Base-by-base conservation (phyloP, 1,140 invertebrate genomes). In the Harpegnathos saltator region DNA sequence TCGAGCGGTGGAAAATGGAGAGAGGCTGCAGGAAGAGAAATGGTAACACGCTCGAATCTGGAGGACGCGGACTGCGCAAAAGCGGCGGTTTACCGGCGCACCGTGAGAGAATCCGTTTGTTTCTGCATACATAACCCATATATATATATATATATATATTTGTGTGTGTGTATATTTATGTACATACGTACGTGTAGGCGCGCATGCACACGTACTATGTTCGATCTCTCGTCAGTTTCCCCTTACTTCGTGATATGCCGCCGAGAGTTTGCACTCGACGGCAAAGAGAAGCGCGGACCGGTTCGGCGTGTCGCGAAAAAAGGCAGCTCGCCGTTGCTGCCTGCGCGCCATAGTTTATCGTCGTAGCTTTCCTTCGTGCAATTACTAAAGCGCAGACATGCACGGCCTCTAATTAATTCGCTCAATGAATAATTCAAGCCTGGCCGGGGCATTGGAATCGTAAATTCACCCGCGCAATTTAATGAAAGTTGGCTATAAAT, bases 381-480 rank as follows among this genome's bases (percentile, higher is more conserved):
- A 66, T 77, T 69, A 71, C 75, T 33, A 59, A 80, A 68, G 50
- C 61, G 44, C 3, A 66, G 33, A 54, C 65, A 65, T 66, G 56
- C 63, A 68, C 19, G 11, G 26, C 9, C n/a, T 15, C 22, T 80
- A 80, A 71, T 80, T 80, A 80, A 69, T 80, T 56, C 75, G 65
- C 75, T 48, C 65, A n/a, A 59, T 80, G 75, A 80, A 80, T 80
- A 80, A 80, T 80, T 80, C 75, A 80, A 58, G 22, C 12, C 22
- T 48, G 65, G 65, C 33, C 38, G 24, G 58, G 24, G 14, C 52
- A 80, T 22, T 29, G 52, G 68, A 71, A 80, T 80, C 65, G 75
- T 71, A 48, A 80, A 80, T 80, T 80, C 59, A 48, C 65, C 33
- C 71, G 44, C 24, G 38, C 59, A 80, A 80, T 69, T 80, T 80